These are phyloP conservation scores for Eudemis profundana DNA, from an alignment of 2,888 invertebrate genomes.

Conservation along the genomic window DNA sequence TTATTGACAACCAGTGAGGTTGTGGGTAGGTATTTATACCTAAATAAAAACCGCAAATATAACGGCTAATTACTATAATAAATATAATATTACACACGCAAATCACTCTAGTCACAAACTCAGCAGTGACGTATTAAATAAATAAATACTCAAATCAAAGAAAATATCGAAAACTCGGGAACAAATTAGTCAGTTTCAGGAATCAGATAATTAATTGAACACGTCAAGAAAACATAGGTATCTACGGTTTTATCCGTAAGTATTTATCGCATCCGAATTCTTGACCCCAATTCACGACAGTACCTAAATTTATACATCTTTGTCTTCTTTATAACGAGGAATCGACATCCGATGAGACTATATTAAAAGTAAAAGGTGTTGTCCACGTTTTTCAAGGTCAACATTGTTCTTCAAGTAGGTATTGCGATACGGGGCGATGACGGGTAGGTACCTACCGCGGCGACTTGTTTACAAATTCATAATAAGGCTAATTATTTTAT, in stretches of 20 bases:
- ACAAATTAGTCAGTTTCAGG: too few species aligned
- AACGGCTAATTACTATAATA: too few species aligned
- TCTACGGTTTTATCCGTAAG: background rate
- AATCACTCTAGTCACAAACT: too few species aligned
- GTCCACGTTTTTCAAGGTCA: slow-evolving; percentile 6
- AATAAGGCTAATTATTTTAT: too few species aligned
- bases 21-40: too few species aligned
- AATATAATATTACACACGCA: too few species aligned
- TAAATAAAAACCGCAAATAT: too few species aligned
- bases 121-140: too few species aligned
- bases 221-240: background rate
- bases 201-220: background rate
- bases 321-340: slow-evolving; percentile 2
- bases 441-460: background rate
- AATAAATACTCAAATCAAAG: too few species aligned
- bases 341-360: background rate
- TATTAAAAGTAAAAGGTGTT: slow-evolving; percentile 3
- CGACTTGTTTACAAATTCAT: background rate
- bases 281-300: background rate
- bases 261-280: background rate
- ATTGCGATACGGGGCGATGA: slow-evolving; percentile 2
- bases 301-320: background rate
- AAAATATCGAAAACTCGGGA: too few species aligned
- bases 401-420: background rate
- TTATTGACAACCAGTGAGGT: too few species aligned